phyloP scores from a whole-genome alignment of 2,113 vertebrate genomes.

The Bufo bufo region DNA sequence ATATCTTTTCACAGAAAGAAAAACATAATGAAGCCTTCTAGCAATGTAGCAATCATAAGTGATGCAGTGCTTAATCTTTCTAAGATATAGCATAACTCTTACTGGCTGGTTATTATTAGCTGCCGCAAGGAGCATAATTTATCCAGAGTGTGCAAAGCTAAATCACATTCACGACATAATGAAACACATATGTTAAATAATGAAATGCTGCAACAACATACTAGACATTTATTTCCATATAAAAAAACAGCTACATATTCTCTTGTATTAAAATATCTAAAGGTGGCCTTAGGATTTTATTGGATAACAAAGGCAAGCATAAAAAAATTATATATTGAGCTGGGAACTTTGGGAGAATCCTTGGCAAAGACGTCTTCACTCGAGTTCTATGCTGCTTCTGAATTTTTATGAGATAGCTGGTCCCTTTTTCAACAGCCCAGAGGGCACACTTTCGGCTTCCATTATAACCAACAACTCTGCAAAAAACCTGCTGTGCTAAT shows the following conservation, averaged over 20 bases:
- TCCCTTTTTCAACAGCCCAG: conserved; percentile 31
- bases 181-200: conserved; percentile 53
- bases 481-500: conserved; percentile 38
- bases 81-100: conserved; percentile 45
- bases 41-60: conserved; percentile 52
- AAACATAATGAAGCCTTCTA: conserved; percentile 53
- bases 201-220: conserved; percentile 25
- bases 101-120: conserved; percentile 48
- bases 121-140: conserved; percentile 46
- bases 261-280: background rate
- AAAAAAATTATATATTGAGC: background rate
- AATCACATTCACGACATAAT: conserved; percentile 49
- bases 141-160: conserved; percentile 39
- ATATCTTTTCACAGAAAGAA: conserved; percentile 21
- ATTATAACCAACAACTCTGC: conserved; percentile 24
- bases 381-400: background rate
- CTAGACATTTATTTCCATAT: conserved; percentile 22
- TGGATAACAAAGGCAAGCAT: background rate
- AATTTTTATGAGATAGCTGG: conserved; percentile 45
- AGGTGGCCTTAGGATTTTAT: conserved; percentile 2
- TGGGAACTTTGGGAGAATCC: background rate
- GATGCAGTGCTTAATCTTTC: conserved; percentile 55
- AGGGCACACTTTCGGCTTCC: conserved; percentile 39
- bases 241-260: background rate
- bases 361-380: conserved; percentile 19